Percentiles rank a stretch among this genome's conserved stretches.
These are phyloP conservation scores for Diarsia dahlii DNA, from an alignment of 2,888 invertebrate genomes.

Conservation along the genomic window DNA sequence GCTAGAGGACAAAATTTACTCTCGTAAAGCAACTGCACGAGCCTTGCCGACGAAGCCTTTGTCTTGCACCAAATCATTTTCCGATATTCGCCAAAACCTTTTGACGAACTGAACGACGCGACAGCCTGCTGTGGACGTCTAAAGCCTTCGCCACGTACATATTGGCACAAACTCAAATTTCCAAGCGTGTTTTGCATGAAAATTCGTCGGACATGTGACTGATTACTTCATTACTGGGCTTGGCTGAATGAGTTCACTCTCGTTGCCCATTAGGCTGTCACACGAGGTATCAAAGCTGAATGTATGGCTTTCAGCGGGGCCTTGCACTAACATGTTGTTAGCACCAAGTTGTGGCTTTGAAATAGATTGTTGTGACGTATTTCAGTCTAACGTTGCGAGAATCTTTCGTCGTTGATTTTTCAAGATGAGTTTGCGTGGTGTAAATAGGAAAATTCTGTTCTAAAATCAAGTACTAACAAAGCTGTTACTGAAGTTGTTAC, in stretches of 20 bases:
- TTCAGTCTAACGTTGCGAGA: neutral
- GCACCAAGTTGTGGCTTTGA: conserved; percentile 22
- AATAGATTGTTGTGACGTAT: conserved; percentile 24
- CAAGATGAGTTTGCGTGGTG: too few species aligned
- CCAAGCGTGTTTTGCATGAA: conserved; percentile 49
- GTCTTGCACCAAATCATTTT: conserved; percentile 37
- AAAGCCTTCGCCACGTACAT: conserved; percentile 36
- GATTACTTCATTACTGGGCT: conserved; percentile 59
- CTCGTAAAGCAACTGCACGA: conserved; percentile 8
- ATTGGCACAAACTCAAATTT: conserved; percentile 59
- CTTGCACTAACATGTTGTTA: conserved; percentile 34
- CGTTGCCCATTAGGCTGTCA: conserved; percentile 58
- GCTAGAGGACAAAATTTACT: neutral
- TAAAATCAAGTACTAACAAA: neutral
- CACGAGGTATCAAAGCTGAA: conserved; percentile 57
- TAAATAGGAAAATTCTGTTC: neutral
- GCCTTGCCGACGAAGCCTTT: conserved; percentile 8
- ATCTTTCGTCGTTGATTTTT: neutral
- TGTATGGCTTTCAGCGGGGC: conserved; percentile 46
- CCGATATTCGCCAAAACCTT: conserved; percentile 29
- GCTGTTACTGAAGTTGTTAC: neutral
- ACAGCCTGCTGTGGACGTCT: conserved; percentile 22
- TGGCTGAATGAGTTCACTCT: conserved; percentile 54
- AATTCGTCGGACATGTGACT: conserved; percentile 59
- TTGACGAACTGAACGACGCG: conserved; percentile 31